Base-by-base conservation (phyloP, 2,888 invertebrate species). In the Xiphydria camelus region DNA sequence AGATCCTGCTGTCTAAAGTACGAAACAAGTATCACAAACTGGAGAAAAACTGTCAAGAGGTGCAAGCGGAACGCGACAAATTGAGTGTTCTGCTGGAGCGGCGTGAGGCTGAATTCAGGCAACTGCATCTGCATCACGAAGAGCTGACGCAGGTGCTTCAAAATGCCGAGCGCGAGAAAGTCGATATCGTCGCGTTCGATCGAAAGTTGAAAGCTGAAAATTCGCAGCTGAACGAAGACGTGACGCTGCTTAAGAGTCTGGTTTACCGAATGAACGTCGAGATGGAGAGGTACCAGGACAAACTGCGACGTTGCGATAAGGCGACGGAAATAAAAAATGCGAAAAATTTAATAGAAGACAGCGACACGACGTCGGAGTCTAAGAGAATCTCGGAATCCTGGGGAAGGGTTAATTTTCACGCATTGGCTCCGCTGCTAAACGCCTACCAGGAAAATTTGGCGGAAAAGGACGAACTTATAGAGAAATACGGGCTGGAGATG, bases 221-320 rank as follows among this genome's bases (percentile, higher is more conserved):
- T 64, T 64, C 73, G 6, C 79, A 83, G 19, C 70, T 87, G 1
- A 79, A 77, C 35, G 83, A 84, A 53, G 91, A 91, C 62, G 79
- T 89, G 66, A 78, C 80, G 35, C 86, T 90, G 68, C 75, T 91
- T 47, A 91, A 91, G 73, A 88, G 86, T 55, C 82, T 91, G 0
- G 82, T 91, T 4, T 90, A 88, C 62, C 86, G 88, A 40, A 68
- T 91, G 17, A 91, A 91, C 68, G 83, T 87, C 1, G 89, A 91
- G 61, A 76, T 91, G 17, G 88, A 89, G 49, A 78, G 84, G 2
- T 89, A 89, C 65, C 91, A 91, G 73, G 87, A 89, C 59, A 85
- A 83, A 55, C 51, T 87, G 0, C 78, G 84, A n/a, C 73, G 66
- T 38, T 45, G 57, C 41, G 55, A 39, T 40, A 51, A 49, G 7